Percentiles rank a stretch among this genome's conserved stretches.
Conservation (phyloP, 1,140 invertebrate genomes). For the Drosophila nannoptera region DNA sequence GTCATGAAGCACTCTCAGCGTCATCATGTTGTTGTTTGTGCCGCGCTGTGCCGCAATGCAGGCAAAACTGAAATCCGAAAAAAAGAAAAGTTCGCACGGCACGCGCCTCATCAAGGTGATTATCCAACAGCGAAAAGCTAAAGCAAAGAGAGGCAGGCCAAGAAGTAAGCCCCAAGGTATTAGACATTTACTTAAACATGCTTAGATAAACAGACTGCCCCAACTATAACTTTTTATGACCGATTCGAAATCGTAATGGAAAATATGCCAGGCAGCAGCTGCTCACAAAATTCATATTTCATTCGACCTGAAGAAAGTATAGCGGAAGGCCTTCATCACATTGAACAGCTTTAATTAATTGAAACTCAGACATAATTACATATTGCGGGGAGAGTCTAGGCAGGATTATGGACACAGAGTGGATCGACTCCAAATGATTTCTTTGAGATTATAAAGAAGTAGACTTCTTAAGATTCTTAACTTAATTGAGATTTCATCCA, state of each 20-base stretch:
- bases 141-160: not conserved
- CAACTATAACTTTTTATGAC: not conserved
- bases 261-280: not conserved
- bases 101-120: slow-evolving; percentile 61
- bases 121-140: slow-evolving; percentile 25
- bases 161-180: not conserved
- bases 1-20: slow-evolving; percentile 40
- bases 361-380: too few species aligned
- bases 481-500: too few species aligned
- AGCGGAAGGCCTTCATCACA: too few species aligned
- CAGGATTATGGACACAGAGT: too few species aligned
- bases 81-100: slow-evolving; percentile 37
- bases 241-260: not conserved
- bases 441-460: too few species aligned
- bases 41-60: slow-evolving; percentile 52
- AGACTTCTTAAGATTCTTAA: too few species aligned
- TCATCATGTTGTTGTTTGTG: slow-evolving; percentile 1
- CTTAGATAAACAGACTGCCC: not conserved
- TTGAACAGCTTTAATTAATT: too few species aligned
- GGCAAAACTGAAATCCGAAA: slow-evolving; percentile 33
- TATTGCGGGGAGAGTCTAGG: too few species aligned
- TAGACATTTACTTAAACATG: not conserved
- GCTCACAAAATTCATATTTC: too few species aligned
- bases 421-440: too few species aligned
- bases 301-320: too few species aligned